Conservation (phyloP, 2,113 vertebrate genomes). For the Mormoops blainvillei region DNA sequence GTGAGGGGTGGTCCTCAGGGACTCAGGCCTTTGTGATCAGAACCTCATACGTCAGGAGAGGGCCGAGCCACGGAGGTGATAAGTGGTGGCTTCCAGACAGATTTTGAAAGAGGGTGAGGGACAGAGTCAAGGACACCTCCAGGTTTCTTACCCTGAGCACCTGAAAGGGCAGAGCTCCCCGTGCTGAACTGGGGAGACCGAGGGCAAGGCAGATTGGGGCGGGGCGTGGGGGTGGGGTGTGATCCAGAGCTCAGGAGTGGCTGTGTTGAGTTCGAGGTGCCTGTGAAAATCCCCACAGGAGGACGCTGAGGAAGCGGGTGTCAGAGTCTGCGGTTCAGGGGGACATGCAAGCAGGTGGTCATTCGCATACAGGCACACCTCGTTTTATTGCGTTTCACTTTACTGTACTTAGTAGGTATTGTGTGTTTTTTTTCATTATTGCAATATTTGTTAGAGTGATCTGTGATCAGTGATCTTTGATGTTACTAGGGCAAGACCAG, state of each 20-base stretch:
- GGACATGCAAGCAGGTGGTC: too few species aligned
- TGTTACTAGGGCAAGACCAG: background rate
- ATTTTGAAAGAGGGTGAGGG: background rate
- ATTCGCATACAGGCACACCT: background rate
- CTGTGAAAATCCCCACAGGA: background rate
- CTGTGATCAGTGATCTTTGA: background rate
- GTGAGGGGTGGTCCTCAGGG: background rate
- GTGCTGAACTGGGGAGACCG: background rate
- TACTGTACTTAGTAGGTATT: background rate
- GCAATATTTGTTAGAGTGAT: background rate
- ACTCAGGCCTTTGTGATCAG: background rate
- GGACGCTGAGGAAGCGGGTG: background rate
- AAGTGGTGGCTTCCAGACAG: background rate
- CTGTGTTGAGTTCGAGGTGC: background rate
- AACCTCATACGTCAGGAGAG: background rate
- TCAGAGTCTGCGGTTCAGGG: rapidly evolving
- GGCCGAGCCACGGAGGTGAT: rapidly evolving
- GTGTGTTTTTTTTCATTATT: background rate
- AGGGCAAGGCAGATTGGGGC: background rate
- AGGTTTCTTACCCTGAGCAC: too few species aligned
- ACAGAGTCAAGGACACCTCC: background rate
- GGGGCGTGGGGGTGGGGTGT: rapidly evolving
- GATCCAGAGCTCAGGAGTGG: background rate
- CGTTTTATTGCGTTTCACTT: background rate
- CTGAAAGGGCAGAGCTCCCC: background rate